These are phyloP conservation scores for Halocaridina rubra DNA, from an alignment of 2,888 invertebrate species.

Conservation along the genomic window DNA sequence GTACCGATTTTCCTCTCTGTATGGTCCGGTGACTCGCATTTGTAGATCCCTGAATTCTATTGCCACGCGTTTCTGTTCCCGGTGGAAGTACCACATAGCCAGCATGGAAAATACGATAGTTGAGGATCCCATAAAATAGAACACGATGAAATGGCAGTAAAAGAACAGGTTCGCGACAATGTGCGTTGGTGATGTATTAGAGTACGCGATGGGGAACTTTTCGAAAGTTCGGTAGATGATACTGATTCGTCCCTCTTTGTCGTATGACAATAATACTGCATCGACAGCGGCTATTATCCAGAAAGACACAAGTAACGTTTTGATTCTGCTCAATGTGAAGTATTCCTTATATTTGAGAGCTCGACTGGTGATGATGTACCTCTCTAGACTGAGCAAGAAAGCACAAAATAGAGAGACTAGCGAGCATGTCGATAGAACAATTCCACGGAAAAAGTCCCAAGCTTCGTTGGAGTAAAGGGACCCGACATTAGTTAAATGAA, in stretches of 20 bases:
- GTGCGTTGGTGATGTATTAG: too few species aligned
- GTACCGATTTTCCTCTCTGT: constrained; percentile 3
- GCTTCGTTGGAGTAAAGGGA: too few species aligned
- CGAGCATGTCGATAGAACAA: not conserved
- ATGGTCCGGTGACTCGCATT: not conserved
- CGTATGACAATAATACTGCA: not conserved
- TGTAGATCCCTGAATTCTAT: not conserved
- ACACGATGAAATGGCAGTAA: not conserved
- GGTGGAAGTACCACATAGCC: constrained; percentile 24
- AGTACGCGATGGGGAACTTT: not conserved
- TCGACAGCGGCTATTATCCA: not conserved
- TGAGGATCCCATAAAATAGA: not conserved
- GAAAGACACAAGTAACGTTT: not conserved
- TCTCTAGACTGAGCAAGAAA: constrained; percentile 20
- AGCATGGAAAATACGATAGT: constrained; percentile 10
- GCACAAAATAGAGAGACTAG: constrained; percentile 4
- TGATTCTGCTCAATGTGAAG: not conserved
- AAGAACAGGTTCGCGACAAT: not conserved
- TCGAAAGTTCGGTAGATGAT: not conserved
- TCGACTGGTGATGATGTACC: not conserved
- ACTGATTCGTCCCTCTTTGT: not conserved
- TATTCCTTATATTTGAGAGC: not conserved
- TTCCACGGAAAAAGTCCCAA: not conserved
- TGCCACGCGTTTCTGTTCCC: not conserved
- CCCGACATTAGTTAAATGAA: not conserved